phyloP scores from a whole-genome alignment of 2,888 invertebrate genomes.

The Aricia artaxerxes region DNA sequence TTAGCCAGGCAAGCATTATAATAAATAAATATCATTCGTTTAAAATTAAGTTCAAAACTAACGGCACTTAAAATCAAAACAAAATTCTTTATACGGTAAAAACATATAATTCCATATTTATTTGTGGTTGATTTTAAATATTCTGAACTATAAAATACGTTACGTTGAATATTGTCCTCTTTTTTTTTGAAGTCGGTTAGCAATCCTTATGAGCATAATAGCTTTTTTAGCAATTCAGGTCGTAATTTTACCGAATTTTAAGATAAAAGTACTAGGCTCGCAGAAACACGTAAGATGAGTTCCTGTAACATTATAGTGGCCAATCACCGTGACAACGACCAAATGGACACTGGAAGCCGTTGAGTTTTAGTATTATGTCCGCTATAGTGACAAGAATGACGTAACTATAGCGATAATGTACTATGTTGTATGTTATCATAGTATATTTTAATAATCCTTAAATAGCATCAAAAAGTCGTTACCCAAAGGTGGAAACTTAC shows the following conservation, averaged over 20 bases:
- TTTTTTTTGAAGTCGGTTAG: too few relatives aligned
- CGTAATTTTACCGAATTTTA: not conserved
- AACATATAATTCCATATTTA: too few relatives aligned
- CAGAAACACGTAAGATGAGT: not conserved
- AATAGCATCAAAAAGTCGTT: too few relatives aligned
- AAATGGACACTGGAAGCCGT: not conserved
- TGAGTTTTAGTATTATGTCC: not conserved
- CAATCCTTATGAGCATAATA: not conserved
- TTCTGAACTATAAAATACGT: not conserved
- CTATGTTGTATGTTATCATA: not conserved
- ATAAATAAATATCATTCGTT: too few relatives aligned
- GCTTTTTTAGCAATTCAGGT: not conserved
- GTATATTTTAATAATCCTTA: not conserved
- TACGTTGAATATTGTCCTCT: not conserved
- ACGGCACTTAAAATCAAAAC: too few relatives aligned
- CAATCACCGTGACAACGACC: not conserved
- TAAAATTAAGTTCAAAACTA: too few relatives aligned
- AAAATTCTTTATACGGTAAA: too few relatives aligned
- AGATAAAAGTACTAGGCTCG: not conserved
- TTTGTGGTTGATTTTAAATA: not conserved
- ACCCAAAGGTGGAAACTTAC: not conserved
- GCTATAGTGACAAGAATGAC: not conserved
- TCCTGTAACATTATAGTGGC: not conserved
- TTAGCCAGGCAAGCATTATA: too few relatives aligned
- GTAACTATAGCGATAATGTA: not conserved